Conservation (phyloP, 2,113 vertebrate genomes). For the Pterocles orientalis region DNA sequence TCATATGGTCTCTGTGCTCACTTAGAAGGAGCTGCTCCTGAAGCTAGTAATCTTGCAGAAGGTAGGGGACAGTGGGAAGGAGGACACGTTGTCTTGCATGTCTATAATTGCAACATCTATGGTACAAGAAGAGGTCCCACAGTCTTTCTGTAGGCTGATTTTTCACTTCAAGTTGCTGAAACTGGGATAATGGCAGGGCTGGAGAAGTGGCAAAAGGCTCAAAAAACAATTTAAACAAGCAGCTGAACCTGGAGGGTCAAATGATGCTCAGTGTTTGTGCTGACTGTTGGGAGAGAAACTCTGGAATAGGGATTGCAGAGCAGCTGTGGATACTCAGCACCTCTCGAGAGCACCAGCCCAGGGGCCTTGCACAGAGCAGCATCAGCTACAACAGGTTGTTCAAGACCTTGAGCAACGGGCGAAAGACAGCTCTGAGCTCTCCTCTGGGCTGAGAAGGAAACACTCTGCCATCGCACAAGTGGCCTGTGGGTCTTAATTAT, state of each 20-base stretch:
- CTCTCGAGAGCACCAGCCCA: background rate
- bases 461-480: background rate
- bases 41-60: background rate
- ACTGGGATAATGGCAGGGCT: background rate
- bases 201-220: background rate
- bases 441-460: background rate
- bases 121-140: background rate
- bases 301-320: background rate
- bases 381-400: background rate
- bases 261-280: background rate
- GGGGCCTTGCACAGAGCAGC: background rate
- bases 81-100: rapidly evolving
- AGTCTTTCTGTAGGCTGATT: background rate
- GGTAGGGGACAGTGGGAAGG: background rate
- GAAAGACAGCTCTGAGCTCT: background rate
- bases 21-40: background rate
- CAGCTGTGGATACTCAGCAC: rapidly evolving
- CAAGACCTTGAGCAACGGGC: background rate
- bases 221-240: background rate
- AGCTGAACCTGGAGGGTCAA: background rate
- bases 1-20: background rate
- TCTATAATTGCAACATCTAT: background rate
- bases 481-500: background rate
- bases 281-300: background rate
- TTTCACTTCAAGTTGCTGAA: background rate